A percentile compares a stretch with the other conserved stretches of the same genome.
These are phyloP conservation scores for Sphaeramia orbicularis DNA, from an alignment of 2,797 vertebrate genomes.

Conservation along the genomic window DNA sequence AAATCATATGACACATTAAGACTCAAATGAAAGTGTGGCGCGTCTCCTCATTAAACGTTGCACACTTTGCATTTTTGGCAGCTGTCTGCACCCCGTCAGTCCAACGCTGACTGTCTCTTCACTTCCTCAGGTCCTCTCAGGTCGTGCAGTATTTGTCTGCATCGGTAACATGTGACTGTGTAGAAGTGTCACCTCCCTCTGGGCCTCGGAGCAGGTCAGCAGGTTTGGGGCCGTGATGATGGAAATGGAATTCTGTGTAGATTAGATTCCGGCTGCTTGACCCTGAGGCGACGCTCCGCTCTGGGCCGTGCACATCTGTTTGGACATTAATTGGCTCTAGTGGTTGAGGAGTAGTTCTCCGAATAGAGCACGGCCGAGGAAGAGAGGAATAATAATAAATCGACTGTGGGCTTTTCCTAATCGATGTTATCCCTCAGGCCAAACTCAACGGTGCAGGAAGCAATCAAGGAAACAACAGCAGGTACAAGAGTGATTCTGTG, in stretches of 20 bases:
- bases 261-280: conserved; percentile 79
- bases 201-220: conserved; percentile 61
- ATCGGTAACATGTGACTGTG: conserved; percentile 56
- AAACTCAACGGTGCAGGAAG: conserved; percentile 75
- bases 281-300: conserved; percentile 75
- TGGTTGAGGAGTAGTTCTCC: conserved; percentile 63
- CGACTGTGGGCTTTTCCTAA: conserved; percentile 70
- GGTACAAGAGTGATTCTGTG: conserved; percentile 61
- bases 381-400: conserved; percentile 66
- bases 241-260: conserved; percentile 81
- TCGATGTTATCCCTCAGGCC: conserved; percentile 78
- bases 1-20: conserved; percentile 48
- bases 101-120: not conserved
- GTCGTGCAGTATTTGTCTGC: conserved; percentile 45
- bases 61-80: conserved; percentile 11
- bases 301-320: conserved; percentile 75
- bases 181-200: conserved; percentile 35
- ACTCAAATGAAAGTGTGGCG: conserved; percentile 32
- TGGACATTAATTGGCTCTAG: conserved; percentile 83
- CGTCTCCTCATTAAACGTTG: conserved; percentile 42
- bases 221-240: conserved; percentile 61
- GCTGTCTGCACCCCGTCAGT: conserved; percentile 12
- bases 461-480: conserved; percentile 72
- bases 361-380: conserved; percentile 31
- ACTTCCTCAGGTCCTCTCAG: conserved; percentile 15